Evolutionary conservation across 1,140 invertebrate species (phyloP).

Genomic region (Meteorus sp.): DNA sequence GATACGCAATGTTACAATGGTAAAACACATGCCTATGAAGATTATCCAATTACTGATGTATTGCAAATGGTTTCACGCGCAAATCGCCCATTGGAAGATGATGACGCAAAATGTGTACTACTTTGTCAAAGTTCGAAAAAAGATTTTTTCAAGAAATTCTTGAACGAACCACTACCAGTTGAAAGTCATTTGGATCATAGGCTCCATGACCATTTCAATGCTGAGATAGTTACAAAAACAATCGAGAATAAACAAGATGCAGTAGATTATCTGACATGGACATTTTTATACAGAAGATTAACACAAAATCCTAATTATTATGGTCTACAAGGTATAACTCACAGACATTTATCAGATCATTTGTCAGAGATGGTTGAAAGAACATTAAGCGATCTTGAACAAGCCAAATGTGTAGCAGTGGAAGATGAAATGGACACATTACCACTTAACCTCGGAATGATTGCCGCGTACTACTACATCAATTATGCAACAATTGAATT

Average conservation of each 20-base stretch:
- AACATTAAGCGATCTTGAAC: conserved; percentile 92
- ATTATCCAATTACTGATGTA: conserved; percentile 97
- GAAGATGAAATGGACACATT: conserved; percentile 98
- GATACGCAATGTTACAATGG: conserved; percentile 98
- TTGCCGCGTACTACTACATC: conserved; percentile 99
- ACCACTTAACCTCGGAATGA: conserved; percentile 98
- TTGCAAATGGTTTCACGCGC: conserved; percentile 96
- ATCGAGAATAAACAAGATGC: conserved; percentile 99
- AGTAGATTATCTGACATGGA: conserved; percentile 99
- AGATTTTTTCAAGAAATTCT: conserved; percentile 98
- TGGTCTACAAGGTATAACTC: conserved; percentile 94
- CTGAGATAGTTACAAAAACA: conserved; percentile 99
- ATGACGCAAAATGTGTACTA: conserved; percentile 94
- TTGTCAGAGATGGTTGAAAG: conserved; percentile 97
- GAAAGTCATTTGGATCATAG: conserved; percentile 97
- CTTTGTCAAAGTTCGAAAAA: conserved; percentile 98
- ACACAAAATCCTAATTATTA: conserved; percentile 99
- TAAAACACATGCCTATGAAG: conserved; percentile 90
- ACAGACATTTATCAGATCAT: conserved; percentile 96
- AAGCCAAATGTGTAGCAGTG: conserved; percentile 96
- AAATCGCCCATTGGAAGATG: conserved; percentile 86
- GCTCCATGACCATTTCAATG: conserved; percentile 99
- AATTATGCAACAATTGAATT: conserved; percentile 99
- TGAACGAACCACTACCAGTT: conserved; percentile 97
- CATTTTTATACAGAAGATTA: conserved; percentile 93